These are phyloP conservation scores for Scartelaos histophorus DNA, from an alignment of 2,113 vertebrate genomes.

Conservation along the genomic window DNA sequence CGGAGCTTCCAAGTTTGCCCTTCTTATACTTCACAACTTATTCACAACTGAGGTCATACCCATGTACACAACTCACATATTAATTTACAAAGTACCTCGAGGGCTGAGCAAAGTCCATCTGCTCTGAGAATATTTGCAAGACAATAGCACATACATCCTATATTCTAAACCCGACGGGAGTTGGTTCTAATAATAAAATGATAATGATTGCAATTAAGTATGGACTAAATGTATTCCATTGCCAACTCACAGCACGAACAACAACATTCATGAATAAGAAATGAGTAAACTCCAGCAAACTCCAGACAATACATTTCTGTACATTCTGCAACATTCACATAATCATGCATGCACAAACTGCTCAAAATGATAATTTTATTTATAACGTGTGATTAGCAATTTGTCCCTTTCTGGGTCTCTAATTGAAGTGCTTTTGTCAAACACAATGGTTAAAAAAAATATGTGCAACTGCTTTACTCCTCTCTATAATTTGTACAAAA, in stretches of 20 bases:
- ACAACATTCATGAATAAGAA: slow-evolving; percentile 9
- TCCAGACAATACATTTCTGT: background rate
- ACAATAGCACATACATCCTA: background rate
- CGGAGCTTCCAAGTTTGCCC: background rate
- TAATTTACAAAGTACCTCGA: background rate
- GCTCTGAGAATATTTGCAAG: background rate
- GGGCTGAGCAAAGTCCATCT: background rate
- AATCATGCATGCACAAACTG: too few relatives aligned
- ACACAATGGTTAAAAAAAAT: too few relatives aligned
- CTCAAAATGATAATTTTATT: too few relatives aligned
- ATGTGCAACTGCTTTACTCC: too few relatives aligned
- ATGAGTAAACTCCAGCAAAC: slow-evolving; percentile 7
- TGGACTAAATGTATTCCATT: slow-evolving; percentile 7
- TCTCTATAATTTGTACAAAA: too few relatives aligned
- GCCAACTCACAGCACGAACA: background rate
- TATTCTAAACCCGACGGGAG: background rate
- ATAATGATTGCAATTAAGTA: slow-evolving; percentile 12
- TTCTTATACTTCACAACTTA: background rate
- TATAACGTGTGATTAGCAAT: too few relatives aligned
- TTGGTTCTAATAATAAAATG: slow-evolving; percentile 3
- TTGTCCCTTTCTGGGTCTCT: too few relatives aligned
- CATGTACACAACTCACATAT: background rate
- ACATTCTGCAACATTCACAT: background rate
- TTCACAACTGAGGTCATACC: background rate
- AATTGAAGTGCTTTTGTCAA: too few relatives aligned